A percentile compares a stretch with the other conserved stretches of the same genome.
Conservation (phyloP, 2,113 vertebrate genomes). For the Miniopterus natalensis region DNA sequence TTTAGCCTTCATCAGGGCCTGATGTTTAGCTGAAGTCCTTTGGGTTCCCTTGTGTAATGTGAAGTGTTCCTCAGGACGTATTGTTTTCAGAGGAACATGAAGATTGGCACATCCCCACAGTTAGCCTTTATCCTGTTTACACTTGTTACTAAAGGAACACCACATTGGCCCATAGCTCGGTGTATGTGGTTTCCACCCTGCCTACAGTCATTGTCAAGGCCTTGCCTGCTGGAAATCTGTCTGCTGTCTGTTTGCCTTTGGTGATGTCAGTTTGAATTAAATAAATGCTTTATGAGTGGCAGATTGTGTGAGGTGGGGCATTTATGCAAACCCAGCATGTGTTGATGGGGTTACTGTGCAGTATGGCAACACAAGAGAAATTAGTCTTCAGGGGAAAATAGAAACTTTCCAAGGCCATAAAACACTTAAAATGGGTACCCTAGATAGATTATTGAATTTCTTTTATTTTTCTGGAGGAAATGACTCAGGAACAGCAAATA, state of each 20-base stretch:
- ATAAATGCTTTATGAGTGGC: not conserved
- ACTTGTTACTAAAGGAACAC: not conserved
- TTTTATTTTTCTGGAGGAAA: constrained; percentile 43
- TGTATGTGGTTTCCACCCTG: not conserved
- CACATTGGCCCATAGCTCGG: not conserved
- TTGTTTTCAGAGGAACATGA: not conserved
- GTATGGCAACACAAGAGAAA: not conserved
- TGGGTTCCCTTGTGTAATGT: not conserved
- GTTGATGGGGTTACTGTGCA: not conserved
- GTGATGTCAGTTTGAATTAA: not conserved
- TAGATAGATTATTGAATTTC: not conserved
- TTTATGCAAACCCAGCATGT: not conserved
- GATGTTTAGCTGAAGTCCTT: not conserved
- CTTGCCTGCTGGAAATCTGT: not conserved
- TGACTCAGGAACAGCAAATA: not conserved
- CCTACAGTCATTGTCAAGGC: constrained; percentile 12
- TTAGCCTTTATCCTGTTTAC: not conserved
- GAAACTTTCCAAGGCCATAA: not conserved
- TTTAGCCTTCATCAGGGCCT: not conserved
- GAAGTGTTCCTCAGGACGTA: not conserved
- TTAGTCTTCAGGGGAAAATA: constrained; percentile 5
- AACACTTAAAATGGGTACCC: not conserved
- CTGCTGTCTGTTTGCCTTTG: constrained; percentile 7
- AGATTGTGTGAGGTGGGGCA: not conserved
- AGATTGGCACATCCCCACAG: not conserved